Percentiles rank a stretch among this genome's conserved stretches.
phyloP scores from a whole-genome alignment of 2,888 invertebrate species.

The Drosophila mayaguana region DNA sequence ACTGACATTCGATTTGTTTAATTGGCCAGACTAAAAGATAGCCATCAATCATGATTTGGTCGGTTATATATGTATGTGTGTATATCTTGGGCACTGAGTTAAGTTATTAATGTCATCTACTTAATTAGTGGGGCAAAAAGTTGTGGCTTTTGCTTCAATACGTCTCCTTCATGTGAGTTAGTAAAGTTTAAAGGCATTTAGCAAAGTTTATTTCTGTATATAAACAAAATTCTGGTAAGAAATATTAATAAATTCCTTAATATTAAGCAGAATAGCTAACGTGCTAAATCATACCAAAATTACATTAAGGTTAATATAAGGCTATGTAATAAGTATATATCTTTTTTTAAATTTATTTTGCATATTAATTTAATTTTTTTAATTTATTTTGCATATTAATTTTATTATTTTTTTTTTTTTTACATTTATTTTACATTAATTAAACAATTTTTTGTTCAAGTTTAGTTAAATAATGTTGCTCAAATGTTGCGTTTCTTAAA shows the following conservation, averaged over 20 bases:
- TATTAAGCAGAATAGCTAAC: not conserved
- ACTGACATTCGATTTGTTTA: constrained; percentile 71
- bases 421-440: too few species aligned
- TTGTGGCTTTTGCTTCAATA: constrained; percentile 1
- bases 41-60: constrained; percentile 70
- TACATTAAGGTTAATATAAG: too few species aligned
- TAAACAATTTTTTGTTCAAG: too few species aligned
- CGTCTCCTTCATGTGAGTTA: not conserved
- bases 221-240: not conserved
- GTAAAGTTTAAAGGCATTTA: constrained; percentile 9
- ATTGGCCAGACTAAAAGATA: constrained; percentile 74
- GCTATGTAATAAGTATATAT: too few species aligned
- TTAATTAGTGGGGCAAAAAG: constrained; percentile 59
- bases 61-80: not conserved
- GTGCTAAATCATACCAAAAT: not conserved
- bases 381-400: too few species aligned
- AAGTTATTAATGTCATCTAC: constrained; percentile 24
- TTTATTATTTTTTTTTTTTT: too few species aligned
- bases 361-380: too few species aligned
- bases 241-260: not conserved
- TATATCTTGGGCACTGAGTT: not conserved
- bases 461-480: too few species aligned
- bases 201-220: not conserved
- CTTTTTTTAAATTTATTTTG: too few species aligned
- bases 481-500: too few species aligned